Base-by-base conservation (phyloP, 2,113 vertebrate species). In the Lasiurus borealis region DNA sequence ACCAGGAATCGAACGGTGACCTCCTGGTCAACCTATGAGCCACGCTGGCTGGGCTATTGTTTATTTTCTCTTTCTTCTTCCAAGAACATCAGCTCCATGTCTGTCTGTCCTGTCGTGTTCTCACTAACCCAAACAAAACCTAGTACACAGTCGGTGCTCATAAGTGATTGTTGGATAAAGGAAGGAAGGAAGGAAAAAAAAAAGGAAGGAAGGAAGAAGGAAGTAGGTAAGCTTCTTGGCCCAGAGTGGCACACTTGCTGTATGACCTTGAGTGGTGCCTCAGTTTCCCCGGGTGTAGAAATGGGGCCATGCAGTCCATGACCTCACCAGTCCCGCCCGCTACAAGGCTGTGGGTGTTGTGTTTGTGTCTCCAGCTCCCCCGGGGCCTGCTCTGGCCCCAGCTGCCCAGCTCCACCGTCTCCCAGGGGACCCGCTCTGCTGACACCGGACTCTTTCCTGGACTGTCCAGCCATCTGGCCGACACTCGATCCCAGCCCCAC, bases 401-500 rank as follows among this genome's bases (percentile, higher is more conserved):
- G 12, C 71, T 48, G 50, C 73, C 94, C 73, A 77, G 94, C 78
- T 85, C 8, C 8, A 75, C 66, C 15, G 1, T 52, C 86, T 93
- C 97, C 87, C 86, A 0, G 13, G 95, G 71, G 93, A 93, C 62
- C 13, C 5, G 52, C 64, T 92, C 50, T 31, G 92, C 83, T 21
- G 97, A 96, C 95, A 91, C 36, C 40, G 15, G 86, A 92, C 87
- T 95, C 95, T 76, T 93, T 36, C 83, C 92, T 86, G 85, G 90
- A 85, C 72, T 13, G 27, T 57, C 76, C 36, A 8, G 95, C 89
- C 9, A 14, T 82, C 21, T 29, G 91, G 93, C 83, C 0, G 97
- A 92, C 89, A 97, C 95, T 77, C 6, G 92, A 97, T 97, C 86
- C 88, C 2, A 68, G 91, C 88, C 81, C 84, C 75, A 50, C 95